Evolutionary conservation across 2,888 invertebrate genomes (phyloP).

Genomic region (Suillia variegata): DNA sequence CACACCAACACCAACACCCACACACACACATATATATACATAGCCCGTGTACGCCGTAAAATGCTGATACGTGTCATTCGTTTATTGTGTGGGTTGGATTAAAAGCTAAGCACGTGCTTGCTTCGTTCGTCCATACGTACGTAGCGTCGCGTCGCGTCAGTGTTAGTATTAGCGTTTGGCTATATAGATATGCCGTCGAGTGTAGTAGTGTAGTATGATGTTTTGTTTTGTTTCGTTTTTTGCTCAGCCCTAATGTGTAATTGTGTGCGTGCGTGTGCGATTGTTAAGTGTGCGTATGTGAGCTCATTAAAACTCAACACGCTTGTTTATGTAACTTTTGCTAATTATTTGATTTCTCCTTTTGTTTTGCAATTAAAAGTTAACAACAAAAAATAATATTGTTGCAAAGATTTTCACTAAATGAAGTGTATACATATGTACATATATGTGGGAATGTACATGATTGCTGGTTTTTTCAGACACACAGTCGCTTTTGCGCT

Average conservation of each 20-base stretch:
- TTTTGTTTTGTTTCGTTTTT: too few species aligned
- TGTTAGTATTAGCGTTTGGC: neutral
- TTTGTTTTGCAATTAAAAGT: neutral
- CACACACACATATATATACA: too few species aligned
- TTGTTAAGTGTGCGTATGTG: neutral
- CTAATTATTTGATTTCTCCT: neutral
- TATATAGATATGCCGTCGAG: neutral
- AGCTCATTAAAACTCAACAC: neutral
- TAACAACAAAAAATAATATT: too few species aligned
- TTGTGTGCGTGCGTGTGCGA: neutral
- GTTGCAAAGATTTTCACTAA: neutral
- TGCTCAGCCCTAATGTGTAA: conserved; percentile 1
- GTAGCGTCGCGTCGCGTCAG: too few species aligned
- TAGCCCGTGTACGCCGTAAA: too few species aligned
- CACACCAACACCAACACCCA: too few species aligned
- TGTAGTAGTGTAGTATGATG: too few species aligned
- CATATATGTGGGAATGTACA: too few species aligned
- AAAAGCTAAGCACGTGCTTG: conserved; percentile 24
- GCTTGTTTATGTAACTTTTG: neutral
- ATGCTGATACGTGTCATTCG: conserved; percentile 16
- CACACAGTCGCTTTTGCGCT: too few species aligned
- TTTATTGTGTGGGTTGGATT: conserved; percentile 37
- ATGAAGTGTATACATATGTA: too few species aligned
- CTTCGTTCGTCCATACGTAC: too few species aligned
- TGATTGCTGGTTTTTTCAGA: too few species aligned